Evolutionary conservation across 2,888 invertebrate species (phyloP), one percentile per base, ranked within the genome.

Genomic region (Drosophila tripunctata): DNA sequence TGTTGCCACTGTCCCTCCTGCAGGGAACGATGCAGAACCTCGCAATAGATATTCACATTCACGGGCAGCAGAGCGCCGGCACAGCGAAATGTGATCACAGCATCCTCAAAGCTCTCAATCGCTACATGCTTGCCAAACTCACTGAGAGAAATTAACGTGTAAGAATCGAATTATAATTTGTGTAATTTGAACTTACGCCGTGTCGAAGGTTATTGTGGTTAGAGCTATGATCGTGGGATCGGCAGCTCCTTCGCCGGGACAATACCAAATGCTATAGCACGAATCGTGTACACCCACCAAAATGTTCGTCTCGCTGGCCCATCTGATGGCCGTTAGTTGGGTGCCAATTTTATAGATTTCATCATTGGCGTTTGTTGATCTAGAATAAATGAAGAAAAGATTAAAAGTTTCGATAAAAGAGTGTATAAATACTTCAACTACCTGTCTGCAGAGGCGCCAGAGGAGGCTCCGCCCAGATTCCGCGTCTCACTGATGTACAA

Each of bases 61-160:
- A 92, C 83, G 0, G 90, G 84, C 6, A 98, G 92, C 8, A 97
- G 91, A 0, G 98, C 96, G 0, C 99, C 99, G 87, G 99, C 95
- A 36, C 97, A 94, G 64, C 98, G 94, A 45, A 99, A 93, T 1
- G 95, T 95, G 1, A 97, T 94, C 55, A 96, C 94, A 62, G 96
- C 96, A 63, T 97, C 96, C 79, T 96, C 94, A 84, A 98, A 96
- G 80, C 94, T 95, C 56, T 95, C 92, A 8, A 99, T 93, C 61
- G 94, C 93, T 0, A 98, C 96, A 84, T 96, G 96, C 82, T 96
- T 95, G 2, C 98, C 98, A 78, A 97, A 94, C 90, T 98, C 98
- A 69, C 96, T 96, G 78, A 12, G 76, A 71, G 91, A 90, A 55
- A 10, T 27, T 10, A 3, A 3, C 10, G 2, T 10, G 27, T 3